Conservation (phyloP, 2,888 invertebrate species). For the Leucophenga montana region DNA sequence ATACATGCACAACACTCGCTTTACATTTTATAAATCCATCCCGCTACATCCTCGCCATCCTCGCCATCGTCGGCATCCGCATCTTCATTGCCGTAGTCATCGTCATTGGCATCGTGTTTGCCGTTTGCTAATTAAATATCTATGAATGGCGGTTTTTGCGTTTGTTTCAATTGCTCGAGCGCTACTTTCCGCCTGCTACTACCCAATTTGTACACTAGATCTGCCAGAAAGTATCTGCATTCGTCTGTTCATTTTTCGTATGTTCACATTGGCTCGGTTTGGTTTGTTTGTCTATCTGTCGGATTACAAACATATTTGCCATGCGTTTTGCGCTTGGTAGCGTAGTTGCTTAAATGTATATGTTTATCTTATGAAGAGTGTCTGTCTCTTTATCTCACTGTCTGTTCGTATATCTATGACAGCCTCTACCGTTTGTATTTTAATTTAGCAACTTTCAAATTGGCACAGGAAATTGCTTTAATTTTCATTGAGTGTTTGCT, state of each 20-base stretch:
- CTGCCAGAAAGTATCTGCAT: neutral
- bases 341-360: constrained; percentile 5
- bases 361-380: neutral
- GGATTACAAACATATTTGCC: constrained; percentile 39
- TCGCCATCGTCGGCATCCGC: too few relatives aligned
- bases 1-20: constrained; percentile 1
- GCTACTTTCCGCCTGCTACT: neutral
- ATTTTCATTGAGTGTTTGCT: constrained; percentile 60
- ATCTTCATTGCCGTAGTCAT: too few relatives aligned
- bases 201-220: neutral
- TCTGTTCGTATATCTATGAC: neutral
- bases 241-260: constrained; percentile 25
- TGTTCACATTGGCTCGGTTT: constrained; percentile 5
- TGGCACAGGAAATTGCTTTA: constrained; percentile 66
- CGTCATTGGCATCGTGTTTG: constrained; percentile 12
- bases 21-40: constrained; percentile 4
- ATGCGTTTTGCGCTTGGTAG: constrained; percentile 7
- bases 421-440: constrained; percentile 46
- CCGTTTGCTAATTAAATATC: constrained; percentile 64
- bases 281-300: constrained; percentile 29
- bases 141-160: constrained; percentile 62
- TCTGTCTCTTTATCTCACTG: neutral
- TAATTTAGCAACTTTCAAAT: constrained; percentile 61
- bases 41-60: neutral
- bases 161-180: constrained; percentile 42